Evolutionary conservation across 2,113 vertebrate species (phyloP), one percentile per base, ranked within the genome.

Genomic region (Zeus faber): DNA sequence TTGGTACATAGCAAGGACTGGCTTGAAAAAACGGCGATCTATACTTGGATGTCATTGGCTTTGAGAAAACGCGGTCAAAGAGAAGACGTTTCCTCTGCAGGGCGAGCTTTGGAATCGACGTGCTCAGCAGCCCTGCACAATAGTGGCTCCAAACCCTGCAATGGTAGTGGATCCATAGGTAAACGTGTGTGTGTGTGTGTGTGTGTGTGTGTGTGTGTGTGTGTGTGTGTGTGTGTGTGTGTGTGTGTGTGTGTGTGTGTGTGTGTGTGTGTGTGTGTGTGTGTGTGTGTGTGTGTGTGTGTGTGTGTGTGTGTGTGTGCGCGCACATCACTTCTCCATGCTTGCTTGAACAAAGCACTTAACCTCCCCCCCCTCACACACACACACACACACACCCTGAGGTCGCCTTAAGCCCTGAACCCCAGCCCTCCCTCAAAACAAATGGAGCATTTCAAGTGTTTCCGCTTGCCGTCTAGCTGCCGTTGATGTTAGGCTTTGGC

Each of bases 401-500:
- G 43, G 41, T 21, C 11, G 20, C 37, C 46, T 14, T 13, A 14
- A 18, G 20, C 37, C 46, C 6, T 13, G 10, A 24, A 14, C 49
- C 2, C 48, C 45, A n/a, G n/a, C 31, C 47, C 21, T 11, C 45
- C 43, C 39, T 47, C 33, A 5, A 33, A 66, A 56, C 55, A 68
- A 72, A 61, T 61, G 0, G 22, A 64, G 62, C 62, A 3, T 63
- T 67, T 70, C 49, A 33, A 76, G 49, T 43, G 56, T 49, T 54
- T 66, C 72, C 64, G 47, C 54, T 5, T 47, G 49, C 65, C 11
- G 22, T 62, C 67, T 10, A 22, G 50, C 61, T 65, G 49, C 21
- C 17, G 50, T 55, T 77, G 68, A 74, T 73, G 52, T 59, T 69
- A 77, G 67, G 78, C 72, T 57, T 52, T 63, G 70, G 67, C 31